Evolutionary conservation across 1,140 invertebrate species (phyloP).

Genomic region (Penaeus chinensis): DNA sequence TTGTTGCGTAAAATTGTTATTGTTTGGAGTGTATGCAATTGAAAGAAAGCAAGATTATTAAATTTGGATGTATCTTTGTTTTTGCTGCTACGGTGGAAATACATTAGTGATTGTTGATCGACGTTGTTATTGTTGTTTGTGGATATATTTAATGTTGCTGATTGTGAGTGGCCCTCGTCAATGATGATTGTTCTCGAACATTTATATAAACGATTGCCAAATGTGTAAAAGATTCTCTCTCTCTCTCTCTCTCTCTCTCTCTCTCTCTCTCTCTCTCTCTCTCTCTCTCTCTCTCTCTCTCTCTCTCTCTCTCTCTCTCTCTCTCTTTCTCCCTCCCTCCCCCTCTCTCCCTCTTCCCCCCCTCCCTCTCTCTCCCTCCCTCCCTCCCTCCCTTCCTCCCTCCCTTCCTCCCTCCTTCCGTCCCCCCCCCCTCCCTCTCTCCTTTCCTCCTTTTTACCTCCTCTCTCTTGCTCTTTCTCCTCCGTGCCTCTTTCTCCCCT

Average conservation of each 20-base stretch:
- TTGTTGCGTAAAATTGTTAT: too few species aligned
- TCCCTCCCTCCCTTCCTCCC: background rate
- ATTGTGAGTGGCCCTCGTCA: too few species aligned
- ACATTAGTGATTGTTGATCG: too few species aligned
- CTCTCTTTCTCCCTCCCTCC: background rate
- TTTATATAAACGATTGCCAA: background rate
- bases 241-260: background rate
- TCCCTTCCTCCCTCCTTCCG: background rate
- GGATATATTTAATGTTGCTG: too few species aligned
- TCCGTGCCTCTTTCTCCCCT: conserved; percentile 6
- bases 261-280: conserved; percentile 30
- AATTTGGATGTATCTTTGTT: too few species aligned
- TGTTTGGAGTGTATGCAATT: too few species aligned
- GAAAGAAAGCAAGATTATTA: too few species aligned
- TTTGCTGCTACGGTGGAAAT: too few species aligned
- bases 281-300: conserved; percentile 12
- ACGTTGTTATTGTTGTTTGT: too few species aligned
- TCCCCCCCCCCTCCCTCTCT: background rate
- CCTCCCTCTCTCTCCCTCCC: background rate
- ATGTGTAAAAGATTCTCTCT: background rate
- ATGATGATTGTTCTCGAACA: too few species aligned
- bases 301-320: conserved; percentile 5
- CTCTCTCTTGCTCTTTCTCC: background rate
- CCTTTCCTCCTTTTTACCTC: background rate
- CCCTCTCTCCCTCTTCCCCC: background rate